Conservation (phyloP, 2,888 invertebrate species). For the Cecidostiba fungosa region DNA sequence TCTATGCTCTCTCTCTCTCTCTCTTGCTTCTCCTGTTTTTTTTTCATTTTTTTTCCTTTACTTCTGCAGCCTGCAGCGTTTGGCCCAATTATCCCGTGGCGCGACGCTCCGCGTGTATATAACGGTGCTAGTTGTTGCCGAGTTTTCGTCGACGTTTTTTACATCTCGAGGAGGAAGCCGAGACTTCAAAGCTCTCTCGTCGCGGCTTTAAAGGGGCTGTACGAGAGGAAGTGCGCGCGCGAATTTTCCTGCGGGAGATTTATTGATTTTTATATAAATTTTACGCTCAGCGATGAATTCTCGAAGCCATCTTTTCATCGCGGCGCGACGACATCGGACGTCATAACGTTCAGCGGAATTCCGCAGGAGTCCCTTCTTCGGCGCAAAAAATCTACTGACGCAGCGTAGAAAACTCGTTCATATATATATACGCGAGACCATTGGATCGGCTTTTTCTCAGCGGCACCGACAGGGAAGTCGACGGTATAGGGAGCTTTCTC, state of each 20-base stretch:
- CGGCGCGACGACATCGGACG: neutral
- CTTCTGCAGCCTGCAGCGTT: constrained; percentile 50
- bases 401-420: constrained; percentile 31
- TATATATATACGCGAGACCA: neutral
- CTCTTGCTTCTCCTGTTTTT: constrained; percentile 15
- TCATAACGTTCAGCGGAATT: neutral
- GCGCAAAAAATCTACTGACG: neutral
- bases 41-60: constrained; percentile 47
- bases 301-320: neutral
- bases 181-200: neutral
- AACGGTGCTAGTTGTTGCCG: constrained; percentile 23
- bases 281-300: neutral
- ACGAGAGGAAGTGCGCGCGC: neutral
- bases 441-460: constrained; percentile 10
- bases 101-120: constrained; percentile 17
- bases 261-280: neutral
- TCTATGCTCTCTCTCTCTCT: constrained; percentile 29
- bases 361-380: neutral
- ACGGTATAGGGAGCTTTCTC: constrained; percentile 29
- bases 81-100: constrained; percentile 61
- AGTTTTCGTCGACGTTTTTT: constrained; percentile 7
- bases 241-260: constrained; percentile 16
- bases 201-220: neutral
- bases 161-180: neutral
- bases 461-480: constrained; percentile 27